phyloP scores from a whole-genome alignment of 2,888 invertebrate species.

The Heliconius sara region DNA sequence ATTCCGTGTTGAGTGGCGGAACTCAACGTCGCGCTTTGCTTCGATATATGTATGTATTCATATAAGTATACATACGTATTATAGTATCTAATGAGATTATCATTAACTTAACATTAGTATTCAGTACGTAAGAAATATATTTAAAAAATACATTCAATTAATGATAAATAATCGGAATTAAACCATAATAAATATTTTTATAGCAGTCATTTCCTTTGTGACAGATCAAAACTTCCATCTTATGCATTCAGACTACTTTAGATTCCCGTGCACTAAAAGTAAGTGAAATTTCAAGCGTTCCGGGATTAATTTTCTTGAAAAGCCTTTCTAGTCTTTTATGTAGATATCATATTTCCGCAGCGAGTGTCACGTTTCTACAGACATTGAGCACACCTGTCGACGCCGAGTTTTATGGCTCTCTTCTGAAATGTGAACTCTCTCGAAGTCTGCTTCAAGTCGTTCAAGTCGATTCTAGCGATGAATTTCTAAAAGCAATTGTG shows the following conservation, averaged over 20 bases:
- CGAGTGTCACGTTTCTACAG: constrained; percentile 45
- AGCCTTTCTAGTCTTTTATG: constrained; percentile 38
- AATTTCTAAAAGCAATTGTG: constrained; percentile 40
- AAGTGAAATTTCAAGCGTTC: constrained; percentile 34
- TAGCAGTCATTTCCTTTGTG: background rate
- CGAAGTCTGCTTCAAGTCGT: constrained; percentile 46
- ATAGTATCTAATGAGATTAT: too few species aligned
- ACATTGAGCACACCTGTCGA: constrained; percentile 51
- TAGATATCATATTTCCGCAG: constrained; percentile 48
- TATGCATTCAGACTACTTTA: background rate
- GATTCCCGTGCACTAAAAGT: constrained; percentile 34
- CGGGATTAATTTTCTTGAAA: constrained; percentile 40
- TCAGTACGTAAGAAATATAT: too few species aligned
- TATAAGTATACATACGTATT: too few species aligned
- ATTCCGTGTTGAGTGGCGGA: too few species aligned
- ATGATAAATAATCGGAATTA: background rate
- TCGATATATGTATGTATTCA: too few species aligned
- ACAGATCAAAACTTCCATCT: background rate
- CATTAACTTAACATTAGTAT: too few species aligned
- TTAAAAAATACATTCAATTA: background rate
- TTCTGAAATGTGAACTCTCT: constrained; percentile 46
- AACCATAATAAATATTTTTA: too few species aligned
- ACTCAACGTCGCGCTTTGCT: too few species aligned
- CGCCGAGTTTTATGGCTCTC: constrained; percentile 50
- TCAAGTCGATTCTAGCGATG: constrained; percentile 45